Base-by-base conservation (phyloP, 2,888 invertebrate species). In the Cylloceria caligata region DNA sequence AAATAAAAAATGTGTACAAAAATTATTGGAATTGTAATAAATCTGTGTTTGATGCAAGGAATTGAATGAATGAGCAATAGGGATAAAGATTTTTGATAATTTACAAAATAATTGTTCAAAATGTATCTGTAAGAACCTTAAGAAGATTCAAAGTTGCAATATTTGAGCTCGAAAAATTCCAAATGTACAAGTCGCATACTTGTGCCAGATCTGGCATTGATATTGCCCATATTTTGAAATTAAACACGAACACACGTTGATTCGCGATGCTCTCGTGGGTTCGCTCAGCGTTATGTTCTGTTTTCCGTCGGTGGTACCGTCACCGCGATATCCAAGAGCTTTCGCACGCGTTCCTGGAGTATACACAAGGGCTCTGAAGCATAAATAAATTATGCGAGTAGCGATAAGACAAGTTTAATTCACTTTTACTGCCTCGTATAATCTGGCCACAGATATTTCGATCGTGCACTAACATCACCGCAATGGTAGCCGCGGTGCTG, bases 381-480 rank as follows among this genome's bases (percentile, higher is more conserved):
- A 86, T 85, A 88, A 88, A 89, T 88, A 88, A 89, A 88, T 90
- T 88, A 89, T 86, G 84, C 85, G 73, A 77, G 81, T 80, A 71
- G 85, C 87, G 86, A 90, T 89, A 88, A 88, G 90, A 87, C 87
- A 87, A 88, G 87, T 88, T 90, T 89, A 89, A 91, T 91, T 91
- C 90, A 90, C 89, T 90, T 89, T 88, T 89, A 90, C 89, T 86
- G 83, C 88, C 84, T 86, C 88, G 84, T 88, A 88, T 89, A 90
- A 90, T 88, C 86, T 83, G 87, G 81, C 85, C 87, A 86, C 88
- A 89, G 89, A 89, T 89, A 91, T 91, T 91, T 88, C 85, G 82
- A 80, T 78, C 80, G 80, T 73, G 74, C 67, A 42, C 73, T 71
- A 71, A 39, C 71, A 45, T 42, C 45, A 39, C 49, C 11, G 45